These are phyloP conservation scores for Coreius guichenoti DNA, from an alignment of 2,797 vertebrate species.

Conservation along the genomic window DNA sequence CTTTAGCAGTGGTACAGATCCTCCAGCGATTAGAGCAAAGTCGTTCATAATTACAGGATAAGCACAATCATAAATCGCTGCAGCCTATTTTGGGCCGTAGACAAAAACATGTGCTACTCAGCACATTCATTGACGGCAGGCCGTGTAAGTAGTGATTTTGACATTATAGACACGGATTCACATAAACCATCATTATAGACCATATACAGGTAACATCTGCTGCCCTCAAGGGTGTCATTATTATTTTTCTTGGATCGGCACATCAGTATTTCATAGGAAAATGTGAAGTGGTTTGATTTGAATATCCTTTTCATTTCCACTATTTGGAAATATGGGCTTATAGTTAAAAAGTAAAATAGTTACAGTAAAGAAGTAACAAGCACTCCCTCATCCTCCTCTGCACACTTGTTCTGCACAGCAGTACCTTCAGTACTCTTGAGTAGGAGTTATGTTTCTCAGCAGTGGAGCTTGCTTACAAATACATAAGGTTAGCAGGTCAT, in stretches of 20 bases:
- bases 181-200: slow-evolving; percentile 58
- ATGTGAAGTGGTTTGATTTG: slow-evolving; percentile 9
- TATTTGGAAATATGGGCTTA: neutral
- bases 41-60: slow-evolving; percentile 57
- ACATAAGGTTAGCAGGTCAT: slow-evolving; percentile 18
- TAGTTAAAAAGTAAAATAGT: neutral
- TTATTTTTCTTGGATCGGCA: slow-evolving; percentile 14
- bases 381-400: neutral
- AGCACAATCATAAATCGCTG: slow-evolving; percentile 12
- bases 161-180: slow-evolving; percentile 48
- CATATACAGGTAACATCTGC: slow-evolving; percentile 56
- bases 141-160: slow-evolving; percentile 54
- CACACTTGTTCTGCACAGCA: slow-evolving; percentile 26
- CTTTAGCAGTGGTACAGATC: slow-evolving; percentile 31
- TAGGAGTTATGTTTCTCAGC: slow-evolving; percentile 24
- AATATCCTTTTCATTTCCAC: neutral
- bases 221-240: slow-evolving; percentile 34
- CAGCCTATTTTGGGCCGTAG: neutral
- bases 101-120: slow-evolving; percentile 26
- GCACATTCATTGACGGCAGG: neutral
- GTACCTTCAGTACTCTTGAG: slow-evolving; percentile 1
- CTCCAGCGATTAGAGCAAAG: slow-evolving; percentile 24
- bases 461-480: slow-evolving; percentile 30
- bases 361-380: neutral
- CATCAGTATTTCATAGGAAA: neutral